phyloP scores from a whole-genome alignment of 2,113 vertebrate species.

The Microcebus tavaratra region DNA sequence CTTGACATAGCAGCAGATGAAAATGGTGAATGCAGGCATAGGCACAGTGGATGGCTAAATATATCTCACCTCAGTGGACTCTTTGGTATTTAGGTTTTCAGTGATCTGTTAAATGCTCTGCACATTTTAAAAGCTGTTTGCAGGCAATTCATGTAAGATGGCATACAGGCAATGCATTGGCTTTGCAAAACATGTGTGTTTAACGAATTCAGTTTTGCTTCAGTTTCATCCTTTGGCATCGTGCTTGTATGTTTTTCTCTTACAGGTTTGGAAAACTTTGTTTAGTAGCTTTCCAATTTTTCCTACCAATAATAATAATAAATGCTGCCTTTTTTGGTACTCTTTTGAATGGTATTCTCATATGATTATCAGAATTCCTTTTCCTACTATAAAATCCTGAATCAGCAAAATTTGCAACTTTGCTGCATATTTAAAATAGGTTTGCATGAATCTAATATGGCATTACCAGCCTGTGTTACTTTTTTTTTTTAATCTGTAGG shows the following conservation, averaged over 20 bases:
- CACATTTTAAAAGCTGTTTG: constrained; percentile 57
- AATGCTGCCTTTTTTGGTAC: constrained; percentile 27
- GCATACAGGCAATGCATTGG: not conserved
- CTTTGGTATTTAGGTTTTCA: constrained; percentile 62
- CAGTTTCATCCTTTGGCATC: constrained; percentile 17
- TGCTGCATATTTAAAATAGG: constrained; percentile 59
- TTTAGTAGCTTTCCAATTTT: constrained; percentile 26
- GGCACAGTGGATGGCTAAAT: constrained; percentile 50
- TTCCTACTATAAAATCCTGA: constrained; percentile 48
- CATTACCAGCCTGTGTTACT: constrained; percentile 38
- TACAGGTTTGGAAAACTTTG: constrained; percentile 38
- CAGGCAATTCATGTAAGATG: constrained; percentile 37
- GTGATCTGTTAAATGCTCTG: constrained; percentile 65
- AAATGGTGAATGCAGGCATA: constrained; percentile 2
- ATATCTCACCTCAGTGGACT: constrained; percentile 60
- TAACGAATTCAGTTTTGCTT: constrained; percentile 51
- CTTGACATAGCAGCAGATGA: not conserved
- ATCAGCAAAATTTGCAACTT: constrained; percentile 56
- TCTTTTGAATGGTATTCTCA: constrained; percentile 33
- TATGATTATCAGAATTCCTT: constrained; percentile 67
- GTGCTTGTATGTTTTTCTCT: not conserved
- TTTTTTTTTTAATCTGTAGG: constrained; percentile 27
- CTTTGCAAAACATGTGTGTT: constrained; percentile 48
- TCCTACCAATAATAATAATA: constrained; percentile 34
- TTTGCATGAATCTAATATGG: constrained; percentile 19